Conservation (phyloP, 2,113 vertebrate species). For the Tychaedon coryphoeus region DNA sequence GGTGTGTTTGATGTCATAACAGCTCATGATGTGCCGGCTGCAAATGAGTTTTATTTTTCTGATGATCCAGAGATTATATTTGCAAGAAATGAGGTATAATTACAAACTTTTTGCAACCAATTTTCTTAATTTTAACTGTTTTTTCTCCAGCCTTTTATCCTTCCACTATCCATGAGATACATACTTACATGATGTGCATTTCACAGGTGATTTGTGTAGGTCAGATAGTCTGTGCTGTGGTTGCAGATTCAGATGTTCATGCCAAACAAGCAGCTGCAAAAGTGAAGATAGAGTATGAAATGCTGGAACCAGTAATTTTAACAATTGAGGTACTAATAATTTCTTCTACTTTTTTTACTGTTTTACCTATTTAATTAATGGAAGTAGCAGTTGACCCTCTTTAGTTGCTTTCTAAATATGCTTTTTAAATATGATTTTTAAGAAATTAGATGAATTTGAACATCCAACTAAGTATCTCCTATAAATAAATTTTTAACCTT, state of each 20-base stretch:
- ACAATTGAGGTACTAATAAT: conserved; percentile 64
- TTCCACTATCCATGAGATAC: not conserved
- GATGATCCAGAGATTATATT: conserved; percentile 43
- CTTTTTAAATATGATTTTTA: not conserved
- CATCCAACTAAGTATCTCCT: not conserved
- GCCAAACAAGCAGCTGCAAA: conserved; percentile 67
- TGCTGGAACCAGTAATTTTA: conserved; percentile 70
- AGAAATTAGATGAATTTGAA: not conserved
- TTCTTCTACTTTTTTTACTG: not conserved
- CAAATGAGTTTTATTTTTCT: conserved; percentile 57
- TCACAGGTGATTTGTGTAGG: conserved; percentile 75
- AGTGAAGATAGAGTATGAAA: conserved; percentile 73
- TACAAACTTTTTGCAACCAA: not conserved
- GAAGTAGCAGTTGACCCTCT: not conserved
- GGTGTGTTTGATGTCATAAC: conserved; percentile 71
- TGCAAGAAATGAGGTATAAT: conserved; percentile 65
- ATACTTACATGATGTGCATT: not conserved
- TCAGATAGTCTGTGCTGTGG: conserved; percentile 75
- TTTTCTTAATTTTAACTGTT: not conserved
- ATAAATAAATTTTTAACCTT: not conserved
- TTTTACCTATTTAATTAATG: not conserved
- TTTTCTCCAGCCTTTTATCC: not conserved
- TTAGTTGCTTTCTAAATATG: not conserved
- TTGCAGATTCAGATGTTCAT: conserved; percentile 66
- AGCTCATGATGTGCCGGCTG: conserved; percentile 70